Percentiles rank a stretch among this genome's conserved stretches.
These are phyloP conservation scores for Eristalinus sepulchralis DNA, from an alignment of 2,888 invertebrate genomes.

Conservation along the genomic window DNA sequence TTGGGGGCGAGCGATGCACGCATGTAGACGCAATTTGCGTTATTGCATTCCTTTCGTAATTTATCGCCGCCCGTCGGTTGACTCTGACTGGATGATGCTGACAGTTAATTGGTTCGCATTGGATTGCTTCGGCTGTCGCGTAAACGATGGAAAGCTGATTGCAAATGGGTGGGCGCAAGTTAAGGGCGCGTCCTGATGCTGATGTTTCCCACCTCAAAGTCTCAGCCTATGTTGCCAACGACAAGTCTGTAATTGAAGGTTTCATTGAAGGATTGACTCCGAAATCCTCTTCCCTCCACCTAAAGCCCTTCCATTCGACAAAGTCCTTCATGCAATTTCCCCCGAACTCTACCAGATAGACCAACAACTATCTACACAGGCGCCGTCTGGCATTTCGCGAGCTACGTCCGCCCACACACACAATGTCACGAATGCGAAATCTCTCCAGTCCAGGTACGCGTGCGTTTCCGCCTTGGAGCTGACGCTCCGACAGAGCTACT, in stretches of 20 bases:
- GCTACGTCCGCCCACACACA: neutral
- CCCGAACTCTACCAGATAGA: too few species aligned
- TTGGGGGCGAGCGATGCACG: slow-evolving; percentile 13
- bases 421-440: neutral
- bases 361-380: neutral
- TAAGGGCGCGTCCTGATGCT: too few species aligned
- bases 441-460: neutral
- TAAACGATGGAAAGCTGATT: neutral
- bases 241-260: too few species aligned
- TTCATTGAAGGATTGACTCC: too few species aligned
- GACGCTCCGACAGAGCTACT: neutral
- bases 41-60: slow-evolving; percentile 59
- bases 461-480: slow-evolving; percentile 12
- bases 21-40: slow-evolving; percentile 28
- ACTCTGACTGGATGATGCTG: neutral
- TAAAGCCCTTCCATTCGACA: neutral
- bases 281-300: too few species aligned
- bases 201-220: too few species aligned
- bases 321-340: neutral
- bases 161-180: neutral
- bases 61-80: slow-evolving; percentile 22
- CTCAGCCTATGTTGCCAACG: too few species aligned
- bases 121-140: neutral
- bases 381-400: neutral
- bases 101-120: neutral